phyloP scores from a whole-genome alignment of 2,797 vertebrate species.

The Alectoris magna region DNA sequence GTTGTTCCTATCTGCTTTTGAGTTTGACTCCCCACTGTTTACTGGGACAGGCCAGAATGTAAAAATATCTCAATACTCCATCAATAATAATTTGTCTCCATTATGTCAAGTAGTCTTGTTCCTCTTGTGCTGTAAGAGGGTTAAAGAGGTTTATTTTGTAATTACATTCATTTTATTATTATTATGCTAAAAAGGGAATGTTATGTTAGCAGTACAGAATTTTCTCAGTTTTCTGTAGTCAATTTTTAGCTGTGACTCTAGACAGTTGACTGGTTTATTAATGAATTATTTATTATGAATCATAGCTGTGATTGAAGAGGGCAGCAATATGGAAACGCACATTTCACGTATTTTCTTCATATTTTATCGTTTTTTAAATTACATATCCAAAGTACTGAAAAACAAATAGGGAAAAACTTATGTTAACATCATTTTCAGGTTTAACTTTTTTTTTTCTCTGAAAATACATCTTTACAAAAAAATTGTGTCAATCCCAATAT shows the following conservation, averaged over 20 bases:
- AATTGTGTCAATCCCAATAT: background rate
- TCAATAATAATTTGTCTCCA: conserved; percentile 16
- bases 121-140: conserved; percentile 1
- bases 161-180: background rate
- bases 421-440: background rate
- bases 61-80: background rate
- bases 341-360: background rate
- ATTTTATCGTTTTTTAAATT: background rate
- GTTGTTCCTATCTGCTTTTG: background rate
- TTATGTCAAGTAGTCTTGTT: conserved; percentile 20
- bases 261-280: background rate
- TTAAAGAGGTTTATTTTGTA: conserved; percentile 29
- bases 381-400: background rate
- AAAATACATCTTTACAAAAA: background rate
- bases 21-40: background rate
- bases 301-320: background rate
- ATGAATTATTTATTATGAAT: background rate
- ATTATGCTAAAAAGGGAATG: background rate
- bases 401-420: background rate
- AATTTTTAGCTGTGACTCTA: background rate
- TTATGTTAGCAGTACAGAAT: conserved; percentile 1
- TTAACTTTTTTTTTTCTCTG: background rate
- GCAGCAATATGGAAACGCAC: background rate
- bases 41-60: background rate
- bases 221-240: background rate